Evolutionary conservation across 2,888 invertebrate genomes (phyloP).

Genomic region (Dryobotodes eremita): DNA sequence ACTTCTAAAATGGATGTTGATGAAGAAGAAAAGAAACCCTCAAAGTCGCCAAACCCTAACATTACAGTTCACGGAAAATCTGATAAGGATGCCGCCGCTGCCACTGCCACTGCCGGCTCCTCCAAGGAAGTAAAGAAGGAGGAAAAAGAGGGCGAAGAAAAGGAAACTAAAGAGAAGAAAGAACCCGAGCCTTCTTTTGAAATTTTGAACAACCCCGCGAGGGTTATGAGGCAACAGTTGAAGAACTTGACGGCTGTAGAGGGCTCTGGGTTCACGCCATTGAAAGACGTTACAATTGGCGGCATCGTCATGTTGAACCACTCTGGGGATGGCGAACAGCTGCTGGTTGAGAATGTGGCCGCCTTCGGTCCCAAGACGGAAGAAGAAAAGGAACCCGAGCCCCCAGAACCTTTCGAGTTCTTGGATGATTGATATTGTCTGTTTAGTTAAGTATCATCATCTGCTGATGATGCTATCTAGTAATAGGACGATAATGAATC

Average conservation of each 20-base stretch:
- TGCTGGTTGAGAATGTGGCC: conserved; percentile 97
- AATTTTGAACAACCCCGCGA: conserved; percentile 97
- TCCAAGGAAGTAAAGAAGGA: conserved; percentile 90
- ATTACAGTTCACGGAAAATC: conserved; percentile 88
- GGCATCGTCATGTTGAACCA: conserved; percentile 99
- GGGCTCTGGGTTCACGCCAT: conserved; percentile 94
- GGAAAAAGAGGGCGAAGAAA: conserved; percentile 86
- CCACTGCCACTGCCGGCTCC: conserved; percentile 69
- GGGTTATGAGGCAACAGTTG: conserved; percentile 97
- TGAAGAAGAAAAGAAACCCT: conserved; percentile 91
- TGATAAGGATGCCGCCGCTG: conserved; percentile 80
- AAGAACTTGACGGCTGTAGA: conserved; percentile 95
- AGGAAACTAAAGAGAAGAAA: conserved; percentile 91
- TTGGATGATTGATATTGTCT: conserved; percentile 93
- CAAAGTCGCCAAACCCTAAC: conserved; percentile 87
- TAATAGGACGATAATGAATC: conserved; percentile 75
- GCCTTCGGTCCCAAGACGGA: conserved; percentile 97
- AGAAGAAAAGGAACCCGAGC: conserved; percentile 98
- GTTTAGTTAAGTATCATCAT: conserved; percentile 70
- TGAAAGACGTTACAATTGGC: conserved; percentile 98
- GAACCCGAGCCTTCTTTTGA: conserved; percentile 98
- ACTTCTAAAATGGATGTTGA: conserved; percentile 97
- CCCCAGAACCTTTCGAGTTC: conserved; percentile 99
- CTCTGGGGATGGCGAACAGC: conserved; percentile 94
- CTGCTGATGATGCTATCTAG: conserved; percentile 66